Evolutionary conservation across 2,113 vertebrate species (phyloP).

Genomic region (Calidris pygmaea): DNA sequence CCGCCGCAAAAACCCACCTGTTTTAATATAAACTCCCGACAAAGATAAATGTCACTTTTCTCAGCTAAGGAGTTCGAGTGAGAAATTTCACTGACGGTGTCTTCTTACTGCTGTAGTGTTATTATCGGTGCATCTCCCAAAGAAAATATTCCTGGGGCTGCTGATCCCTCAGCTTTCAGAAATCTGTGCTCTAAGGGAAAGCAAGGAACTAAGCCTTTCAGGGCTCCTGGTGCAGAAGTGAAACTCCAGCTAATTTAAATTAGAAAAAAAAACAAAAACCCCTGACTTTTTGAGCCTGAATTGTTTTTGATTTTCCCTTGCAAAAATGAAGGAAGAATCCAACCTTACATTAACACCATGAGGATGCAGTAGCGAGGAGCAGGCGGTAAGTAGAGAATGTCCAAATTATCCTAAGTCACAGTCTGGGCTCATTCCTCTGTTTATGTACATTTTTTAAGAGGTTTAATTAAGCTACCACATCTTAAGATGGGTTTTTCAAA

Average conservation of each 20-base stretch:
- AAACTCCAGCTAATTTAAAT: neutral
- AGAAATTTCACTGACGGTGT: neutral
- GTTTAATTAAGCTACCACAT: neutral
- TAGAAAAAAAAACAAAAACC: neutral
- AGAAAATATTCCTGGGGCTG: neutral
- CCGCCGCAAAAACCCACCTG: neutral
- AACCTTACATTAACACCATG: neutral
- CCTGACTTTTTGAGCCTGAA: neutral
- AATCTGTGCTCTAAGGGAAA: neutral
- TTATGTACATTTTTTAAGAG: neutral
- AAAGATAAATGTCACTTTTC: neutral
- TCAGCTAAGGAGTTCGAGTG: neutral
- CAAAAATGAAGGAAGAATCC: neutral
- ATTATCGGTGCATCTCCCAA: neutral
- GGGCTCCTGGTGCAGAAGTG: neutral
- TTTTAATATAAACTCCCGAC: fast-evolving
- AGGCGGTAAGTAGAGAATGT: neutral
- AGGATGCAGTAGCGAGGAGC: neutral
- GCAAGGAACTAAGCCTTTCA: neutral
- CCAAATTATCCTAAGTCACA: neutral
- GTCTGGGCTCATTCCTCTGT: neutral
- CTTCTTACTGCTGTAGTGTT: neutral
- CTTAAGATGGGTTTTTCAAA: slow-evolving; percentile 5
- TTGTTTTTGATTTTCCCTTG: neutral
- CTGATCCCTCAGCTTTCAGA: neutral